Conservation (phyloP, 2,113 vertebrate species). For the Crotophaga sulcirostris region DNA sequence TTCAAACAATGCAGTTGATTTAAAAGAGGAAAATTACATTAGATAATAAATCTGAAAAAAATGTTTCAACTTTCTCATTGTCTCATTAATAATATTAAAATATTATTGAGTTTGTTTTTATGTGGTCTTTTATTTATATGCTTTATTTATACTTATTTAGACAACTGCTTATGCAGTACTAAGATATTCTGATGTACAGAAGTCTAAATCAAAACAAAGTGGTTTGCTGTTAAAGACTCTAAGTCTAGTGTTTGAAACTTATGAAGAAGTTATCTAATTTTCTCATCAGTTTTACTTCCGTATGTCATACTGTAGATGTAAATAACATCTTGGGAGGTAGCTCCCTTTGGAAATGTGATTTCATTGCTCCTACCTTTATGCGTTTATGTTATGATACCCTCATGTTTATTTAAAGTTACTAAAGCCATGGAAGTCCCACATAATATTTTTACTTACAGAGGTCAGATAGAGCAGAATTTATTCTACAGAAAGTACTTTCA, state of each 20-base stretch:
- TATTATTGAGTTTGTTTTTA: not conserved
- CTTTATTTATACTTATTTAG: not conserved
- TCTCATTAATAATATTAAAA: not conserved
- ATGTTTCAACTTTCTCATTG: not conserved
- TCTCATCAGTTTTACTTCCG: not conserved
- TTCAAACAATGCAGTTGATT: not conserved
- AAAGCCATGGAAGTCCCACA: not conserved
- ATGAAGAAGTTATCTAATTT: not conserved
- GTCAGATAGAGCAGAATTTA: not conserved
- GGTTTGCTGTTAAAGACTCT: not conserved
- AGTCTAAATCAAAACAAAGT: not conserved
- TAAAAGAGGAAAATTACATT: not conserved
- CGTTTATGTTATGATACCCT: not conserved
- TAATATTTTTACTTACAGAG: not conserved
- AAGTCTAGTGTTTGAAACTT: not conserved
- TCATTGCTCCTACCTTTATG: not conserved
- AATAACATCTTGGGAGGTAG: not conserved
- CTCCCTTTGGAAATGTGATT: not conserved
- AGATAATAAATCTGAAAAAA: not conserved
- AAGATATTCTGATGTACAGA: not conserved
- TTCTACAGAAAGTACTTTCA: not conserved
- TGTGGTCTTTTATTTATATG: not conserved
- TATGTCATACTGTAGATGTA: not conserved
- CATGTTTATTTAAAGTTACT: not conserved
- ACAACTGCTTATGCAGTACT: not conserved